Conservation (phyloP, 2,888 invertebrate species). For the Xestia xanthographa region DNA sequence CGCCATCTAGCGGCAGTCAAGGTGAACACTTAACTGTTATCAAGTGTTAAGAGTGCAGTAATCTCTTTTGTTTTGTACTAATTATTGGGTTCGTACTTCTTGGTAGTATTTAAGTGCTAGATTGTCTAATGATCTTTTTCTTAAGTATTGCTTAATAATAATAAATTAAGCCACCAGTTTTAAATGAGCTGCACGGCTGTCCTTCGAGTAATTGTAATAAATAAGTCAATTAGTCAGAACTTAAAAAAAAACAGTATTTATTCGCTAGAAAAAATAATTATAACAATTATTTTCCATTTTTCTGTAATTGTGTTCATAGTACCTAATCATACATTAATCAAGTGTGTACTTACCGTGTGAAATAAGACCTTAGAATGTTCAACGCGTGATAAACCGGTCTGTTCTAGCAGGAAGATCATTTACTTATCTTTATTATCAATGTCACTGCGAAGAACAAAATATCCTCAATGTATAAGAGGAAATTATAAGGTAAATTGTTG, state of each 20-base stretch:
- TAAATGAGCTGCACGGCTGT: background rate
- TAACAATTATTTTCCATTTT: background rate
- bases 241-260: background rate
- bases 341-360: slow-evolving; percentile 13
- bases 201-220: background rate
- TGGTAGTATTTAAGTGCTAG: background rate
- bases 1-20: slow-evolving; percentile 61
- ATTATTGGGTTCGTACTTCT: slow-evolving; percentile 22
- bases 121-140: background rate
- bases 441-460: slow-evolving; percentile 60
- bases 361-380: slow-evolving; percentile 29
- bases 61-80: slow-evolving; percentile 40
- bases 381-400: slow-evolving; percentile 54
- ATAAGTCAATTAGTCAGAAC: background rate
- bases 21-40: slow-evolving; percentile 58
- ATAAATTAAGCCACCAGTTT: background rate
- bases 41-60: slow-evolving; percentile 33
- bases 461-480: slow-evolving; percentile 57
- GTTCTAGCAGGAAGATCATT: slow-evolving; percentile 64
- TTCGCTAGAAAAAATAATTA: background rate
- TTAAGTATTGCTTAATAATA: background rate
- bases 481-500: slow-evolving; percentile 45
- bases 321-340: slow-evolving; percentile 8
- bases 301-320: background rate
- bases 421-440: slow-evolving; percentile 62